A percentile compares a stretch with the other conserved stretches of the same genome.
Conservation (phyloP, 2,888 invertebrate species). For the Luperina testacea region DNA sequence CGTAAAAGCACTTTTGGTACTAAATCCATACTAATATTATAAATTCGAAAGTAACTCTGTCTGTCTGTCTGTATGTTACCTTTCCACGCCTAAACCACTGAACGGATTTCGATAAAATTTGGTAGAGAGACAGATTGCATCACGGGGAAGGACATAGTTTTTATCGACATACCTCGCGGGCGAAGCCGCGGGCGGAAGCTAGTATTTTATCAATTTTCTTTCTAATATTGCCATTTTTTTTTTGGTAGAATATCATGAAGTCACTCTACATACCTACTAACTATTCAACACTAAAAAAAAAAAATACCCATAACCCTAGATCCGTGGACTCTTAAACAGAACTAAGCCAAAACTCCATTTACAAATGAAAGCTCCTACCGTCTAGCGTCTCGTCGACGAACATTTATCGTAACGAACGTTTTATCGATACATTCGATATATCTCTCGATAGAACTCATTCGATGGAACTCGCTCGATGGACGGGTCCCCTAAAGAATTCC, state of each 20-base stretch:
- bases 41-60: too few species aligned
- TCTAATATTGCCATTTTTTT: not conserved
- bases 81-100: too few species aligned
- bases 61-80: too few species aligned
- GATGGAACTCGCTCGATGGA: conserved; percentile 8
- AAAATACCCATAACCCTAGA: not conserved
- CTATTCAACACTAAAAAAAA: not conserved
- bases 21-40: not conserved
- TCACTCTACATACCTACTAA: not conserved
- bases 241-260: not conserved
- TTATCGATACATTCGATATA: conserved; percentile 48
- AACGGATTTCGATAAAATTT: too few species aligned
- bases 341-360: conserved; percentile 38
- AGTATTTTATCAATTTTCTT: not conserved
- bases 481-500: conserved; percentile 56
- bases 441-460: conserved; percentile 28
- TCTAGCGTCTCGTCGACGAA: conserved; percentile 27
- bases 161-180: too few species aligned
- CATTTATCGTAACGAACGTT: conserved; percentile 58
- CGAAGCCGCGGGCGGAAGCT: too few species aligned
- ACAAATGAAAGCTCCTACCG: conserved; percentile 50
- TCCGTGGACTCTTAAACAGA: not conserved
- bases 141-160: too few species aligned
- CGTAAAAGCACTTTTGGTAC: not conserved
- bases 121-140: too few species aligned